Base-by-base conservation (phyloP, 2,888 invertebrate genomes). In the Dryobotodes eremita region DNA sequence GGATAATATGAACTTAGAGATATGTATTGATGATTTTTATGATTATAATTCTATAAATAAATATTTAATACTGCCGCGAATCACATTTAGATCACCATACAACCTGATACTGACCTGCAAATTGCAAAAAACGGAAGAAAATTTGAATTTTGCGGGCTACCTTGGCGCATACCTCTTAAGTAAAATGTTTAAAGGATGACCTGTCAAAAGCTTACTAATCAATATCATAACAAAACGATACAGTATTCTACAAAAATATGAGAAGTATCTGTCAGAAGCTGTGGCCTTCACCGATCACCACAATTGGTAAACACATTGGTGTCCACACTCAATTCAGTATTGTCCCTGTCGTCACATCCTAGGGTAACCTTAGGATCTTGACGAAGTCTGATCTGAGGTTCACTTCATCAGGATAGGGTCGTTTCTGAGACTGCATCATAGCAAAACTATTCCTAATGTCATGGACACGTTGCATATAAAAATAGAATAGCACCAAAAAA, bases 381-480 rank as follows among this genome's bases (percentile, higher is more conserved):
- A 53, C 17, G 20, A 53, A 46, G 10, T 46, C 46, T 46, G 20
- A 20, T 53, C 53, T 20, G 53, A 20, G 7, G 5, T 53, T 20
- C 20, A 53, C 20, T 53, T 53, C 53, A 53, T 20, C 20, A 53
- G 53, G 5, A 17, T 65, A 42, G 2, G 7, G 8, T n/a, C 6
- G 10, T 20, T 46, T 66, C 17, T 66, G 10, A n/a, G 17, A 66
- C 17, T 26, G 23, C 5, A 5, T 17, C 26, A 53, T 36, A n/a
- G 0, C 11, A 13, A 46, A 26, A 46, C 31, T 5, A 20, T 20
- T 31, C 20, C 17, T 26, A n/a, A 57, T 17, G 46, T 10, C 46
- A 36, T 0, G 1, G 3, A 36, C n/a, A 83, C 42, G 79, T 59
- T 26, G 69, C 50, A 42, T 50, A 55, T 50, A 61, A 66, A 61